Evolutionary conservation across 2,888 invertebrate species (phyloP).

Genomic region (Sesia bembeciformis): DNA sequence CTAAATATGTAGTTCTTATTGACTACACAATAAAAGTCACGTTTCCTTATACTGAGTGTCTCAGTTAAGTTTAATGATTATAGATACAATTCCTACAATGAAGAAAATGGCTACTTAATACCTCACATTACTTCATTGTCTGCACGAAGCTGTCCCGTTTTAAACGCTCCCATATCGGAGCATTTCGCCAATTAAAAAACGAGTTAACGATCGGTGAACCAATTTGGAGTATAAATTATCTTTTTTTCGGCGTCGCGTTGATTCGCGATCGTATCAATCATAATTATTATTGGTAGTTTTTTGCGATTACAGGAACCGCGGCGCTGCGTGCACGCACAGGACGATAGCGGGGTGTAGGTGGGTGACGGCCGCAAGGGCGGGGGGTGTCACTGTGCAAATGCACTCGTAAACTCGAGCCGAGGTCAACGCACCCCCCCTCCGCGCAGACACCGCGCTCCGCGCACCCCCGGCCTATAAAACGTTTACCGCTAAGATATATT

Average conservation of each 20-base stretch:
- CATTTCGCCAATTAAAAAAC: not conserved
- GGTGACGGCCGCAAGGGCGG: constrained; percentile 32
- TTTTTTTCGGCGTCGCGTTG: constrained; percentile 29
- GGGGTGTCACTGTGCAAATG: constrained; percentile 70
- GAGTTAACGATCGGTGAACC: not conserved
- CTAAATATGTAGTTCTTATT: too few relatives aligned
- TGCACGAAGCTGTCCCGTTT: not conserved
- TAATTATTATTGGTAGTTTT: constrained; percentile 62
- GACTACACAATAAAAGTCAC: too few relatives aligned
- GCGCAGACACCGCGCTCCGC: constrained; percentile 17
- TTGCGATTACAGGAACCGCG: constrained; percentile 44
- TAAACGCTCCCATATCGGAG: not conserved
- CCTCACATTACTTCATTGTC: too few relatives aligned
- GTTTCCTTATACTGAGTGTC: too few relatives aligned
- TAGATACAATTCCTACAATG: too few relatives aligned
- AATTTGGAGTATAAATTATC: not conserved
- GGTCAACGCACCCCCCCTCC: constrained; percentile 56
- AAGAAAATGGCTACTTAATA: too few relatives aligned
- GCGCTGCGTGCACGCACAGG: not conserved
- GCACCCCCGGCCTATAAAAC: constrained; percentile 27
- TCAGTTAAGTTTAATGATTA: too few relatives aligned
- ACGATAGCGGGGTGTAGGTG: not conserved
- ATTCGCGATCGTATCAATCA: constrained; percentile 55
- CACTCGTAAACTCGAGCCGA: constrained; percentile 64
- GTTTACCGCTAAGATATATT: constrained; percentile 58